phyloP scores from a whole-genome alignment of 2,113 vertebrate species.

The Pachycephala philippinensis region DNA sequence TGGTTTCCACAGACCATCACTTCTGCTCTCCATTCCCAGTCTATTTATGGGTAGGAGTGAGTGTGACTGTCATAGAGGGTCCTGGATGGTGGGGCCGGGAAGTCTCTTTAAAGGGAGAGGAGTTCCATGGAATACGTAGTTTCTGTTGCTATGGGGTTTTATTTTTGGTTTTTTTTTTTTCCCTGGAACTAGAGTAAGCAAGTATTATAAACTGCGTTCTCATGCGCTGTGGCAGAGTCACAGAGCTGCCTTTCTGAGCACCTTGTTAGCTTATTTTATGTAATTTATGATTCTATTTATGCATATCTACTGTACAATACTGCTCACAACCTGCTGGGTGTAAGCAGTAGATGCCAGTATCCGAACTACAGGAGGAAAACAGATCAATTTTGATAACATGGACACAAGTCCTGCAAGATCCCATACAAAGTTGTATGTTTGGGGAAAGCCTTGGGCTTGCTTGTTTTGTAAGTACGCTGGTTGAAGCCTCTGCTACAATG shows the following conservation, averaged over 20 bases:
- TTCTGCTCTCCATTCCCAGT: background rate
- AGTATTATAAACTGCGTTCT: background rate
- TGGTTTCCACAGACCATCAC: background rate
- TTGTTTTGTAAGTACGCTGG: background rate
- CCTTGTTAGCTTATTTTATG: constrained; percentile 10
- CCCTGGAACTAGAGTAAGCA: background rate
- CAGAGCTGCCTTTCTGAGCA: constrained; percentile 20
- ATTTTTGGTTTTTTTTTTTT: background rate
- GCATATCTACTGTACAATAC: constrained; percentile 27
- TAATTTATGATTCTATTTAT: constrained; percentile 43
- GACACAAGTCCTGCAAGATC: background rate
- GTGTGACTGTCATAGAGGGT: background rate
- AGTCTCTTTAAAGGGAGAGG: background rate
- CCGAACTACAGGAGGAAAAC: background rate
- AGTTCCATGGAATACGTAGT: background rate
- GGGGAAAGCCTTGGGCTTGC: background rate
- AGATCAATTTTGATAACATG: background rate
- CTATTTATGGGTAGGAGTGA: background rate
- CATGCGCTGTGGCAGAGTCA: background rate
- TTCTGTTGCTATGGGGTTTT: background rate
- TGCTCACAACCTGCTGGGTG: background rate
- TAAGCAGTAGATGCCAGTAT: background rate
- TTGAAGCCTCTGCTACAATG: background rate
- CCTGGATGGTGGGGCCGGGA: background rate
- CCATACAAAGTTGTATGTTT: background rate